Conservation (phyloP, 2,797 vertebrate genomes). For the Poecile montanus region DNA sequence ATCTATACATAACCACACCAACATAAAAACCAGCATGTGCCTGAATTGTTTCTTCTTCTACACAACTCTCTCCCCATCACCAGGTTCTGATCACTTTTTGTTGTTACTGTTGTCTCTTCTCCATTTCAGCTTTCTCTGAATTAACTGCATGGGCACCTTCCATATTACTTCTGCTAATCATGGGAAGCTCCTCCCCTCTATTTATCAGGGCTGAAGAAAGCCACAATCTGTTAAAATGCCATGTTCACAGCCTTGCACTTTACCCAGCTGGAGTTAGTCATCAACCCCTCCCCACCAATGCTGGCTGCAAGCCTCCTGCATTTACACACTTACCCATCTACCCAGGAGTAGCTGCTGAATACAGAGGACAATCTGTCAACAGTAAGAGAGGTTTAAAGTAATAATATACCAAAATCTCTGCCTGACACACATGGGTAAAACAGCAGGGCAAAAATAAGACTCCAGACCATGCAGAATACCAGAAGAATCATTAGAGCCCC, state of each 20-base stretch:
- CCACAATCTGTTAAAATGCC: background rate
- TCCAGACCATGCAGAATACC: rapidly evolving
- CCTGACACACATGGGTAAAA: background rate
- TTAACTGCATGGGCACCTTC: background rate
- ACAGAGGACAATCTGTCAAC: background rate
- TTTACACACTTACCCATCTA: background rate
- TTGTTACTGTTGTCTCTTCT: background rate
- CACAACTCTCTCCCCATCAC: background rate
- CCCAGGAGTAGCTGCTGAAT: background rate
- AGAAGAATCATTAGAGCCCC: background rate
- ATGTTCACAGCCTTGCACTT: background rate
- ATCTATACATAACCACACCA: background rate
- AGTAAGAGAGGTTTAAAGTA: background rate
- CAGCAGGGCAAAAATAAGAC: background rate
- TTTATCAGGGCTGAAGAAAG: background rate
- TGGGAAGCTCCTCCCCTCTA: background rate
- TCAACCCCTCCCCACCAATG: background rate
- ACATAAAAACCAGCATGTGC: rapidly evolving
- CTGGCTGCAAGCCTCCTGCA: background rate
- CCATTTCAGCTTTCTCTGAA: background rate
- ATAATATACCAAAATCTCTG: background rate
- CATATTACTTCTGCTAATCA: background rate
- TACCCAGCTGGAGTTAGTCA: background rate
- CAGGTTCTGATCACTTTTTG: background rate
- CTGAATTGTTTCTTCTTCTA: background rate